Evolutionary conservation across 2,113 vertebrate genomes (phyloP), one percentile per base, ranked within the genome.

Genomic region (Colius striatus): DNA sequence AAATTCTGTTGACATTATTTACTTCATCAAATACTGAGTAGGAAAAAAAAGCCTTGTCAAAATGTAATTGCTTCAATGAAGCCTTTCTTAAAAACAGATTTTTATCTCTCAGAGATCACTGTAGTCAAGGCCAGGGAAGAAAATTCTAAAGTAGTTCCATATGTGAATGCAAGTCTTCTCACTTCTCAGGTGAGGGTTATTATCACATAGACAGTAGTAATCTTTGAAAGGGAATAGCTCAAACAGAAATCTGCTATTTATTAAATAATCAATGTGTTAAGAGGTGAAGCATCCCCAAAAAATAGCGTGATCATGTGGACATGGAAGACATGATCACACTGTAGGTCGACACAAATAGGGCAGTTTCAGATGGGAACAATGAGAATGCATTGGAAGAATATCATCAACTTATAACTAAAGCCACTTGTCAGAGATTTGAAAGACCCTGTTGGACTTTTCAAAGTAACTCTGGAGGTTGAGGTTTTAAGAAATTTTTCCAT

Each of bases 161-260:
- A 34, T 1, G 16, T 16, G 12, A 71, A 43, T 10, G 9, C 0
- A 1, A 61, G 9, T 62, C 71, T 73, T 11, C 62, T 41, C 32
- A 47, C 20, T 27, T 36, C 11, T 50, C n/a, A 74, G 15, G 25
- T 63, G 51, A 94, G 9, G 7, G 11, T 19, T 66, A 26, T 61
- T 61, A 92, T 34, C 20, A 61, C 41, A 74, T 20, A 12, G 6
- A 12, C n/a, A 63, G 8, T 9, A 41, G 17, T 32, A 74, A 58
- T 9, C 6, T 4, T 55, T 63, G 48, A 80, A 57, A 65, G 9
- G 5, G 13, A 53, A 55, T 36, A 72, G 16, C 16, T 84, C 9
- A 71, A 74, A 7, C 3, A 29, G 10, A 61, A 6, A 34, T 23
- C 19, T 79, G 10, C 1, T 47, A 5, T 76, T 60, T 63, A 12